Conservation (phyloP, 2,113 vertebrate genomes). For the Leptosomus discolor region DNA sequence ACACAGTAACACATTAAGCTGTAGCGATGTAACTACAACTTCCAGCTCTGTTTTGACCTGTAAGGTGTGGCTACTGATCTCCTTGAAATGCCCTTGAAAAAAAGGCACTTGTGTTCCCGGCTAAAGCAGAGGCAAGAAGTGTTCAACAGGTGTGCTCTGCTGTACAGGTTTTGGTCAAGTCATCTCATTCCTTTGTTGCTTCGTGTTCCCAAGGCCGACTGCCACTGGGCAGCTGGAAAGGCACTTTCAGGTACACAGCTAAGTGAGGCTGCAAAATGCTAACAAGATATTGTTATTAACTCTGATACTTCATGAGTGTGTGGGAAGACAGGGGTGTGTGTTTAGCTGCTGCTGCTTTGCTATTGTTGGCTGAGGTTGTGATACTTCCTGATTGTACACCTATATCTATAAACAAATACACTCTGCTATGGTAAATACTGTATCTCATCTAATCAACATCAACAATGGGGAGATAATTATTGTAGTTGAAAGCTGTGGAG, state of each 20-base stretch:
- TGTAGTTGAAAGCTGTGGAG: neutral
- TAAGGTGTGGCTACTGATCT: neutral
- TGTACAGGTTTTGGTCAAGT: neutral
- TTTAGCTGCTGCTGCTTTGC: neutral
- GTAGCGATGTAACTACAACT: neutral
- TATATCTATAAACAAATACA: neutral
- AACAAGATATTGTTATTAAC: neutral
- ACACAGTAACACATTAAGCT: neutral
- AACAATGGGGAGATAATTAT: neutral
- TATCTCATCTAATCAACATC: neutral
- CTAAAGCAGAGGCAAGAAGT: neutral
- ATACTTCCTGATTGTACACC: neutral
- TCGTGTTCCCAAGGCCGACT: neutral
- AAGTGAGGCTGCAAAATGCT: neutral
- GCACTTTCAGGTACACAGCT: neutral
- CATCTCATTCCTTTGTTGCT: neutral
- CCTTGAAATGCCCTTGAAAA: neutral
- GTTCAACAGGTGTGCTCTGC: neutral
- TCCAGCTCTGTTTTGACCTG: neutral
- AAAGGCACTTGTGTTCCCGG: neutral
- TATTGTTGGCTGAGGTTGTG: neutral
- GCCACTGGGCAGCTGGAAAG: neutral
- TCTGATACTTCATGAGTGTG: accelerated
- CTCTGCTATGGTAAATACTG: no score
- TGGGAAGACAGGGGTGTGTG: accelerated